phyloP scores from a whole-genome alignment of 2,888 invertebrate species.

The Ditula angustiorana region DNA sequence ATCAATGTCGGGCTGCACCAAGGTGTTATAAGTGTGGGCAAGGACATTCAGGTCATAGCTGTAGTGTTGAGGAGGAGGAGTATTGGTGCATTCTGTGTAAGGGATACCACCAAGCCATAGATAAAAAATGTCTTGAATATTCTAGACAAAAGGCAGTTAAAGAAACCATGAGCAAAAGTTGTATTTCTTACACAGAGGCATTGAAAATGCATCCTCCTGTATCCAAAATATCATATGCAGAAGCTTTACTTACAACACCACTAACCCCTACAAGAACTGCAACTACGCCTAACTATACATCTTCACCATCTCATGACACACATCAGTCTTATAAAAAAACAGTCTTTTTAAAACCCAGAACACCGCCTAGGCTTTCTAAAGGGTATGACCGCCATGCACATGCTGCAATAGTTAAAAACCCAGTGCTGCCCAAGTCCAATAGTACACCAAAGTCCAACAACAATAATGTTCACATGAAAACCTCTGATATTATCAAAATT shows the following conservation, averaged over 20 bases:
- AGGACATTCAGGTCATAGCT: conserved; percentile 18
- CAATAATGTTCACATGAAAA: no score
- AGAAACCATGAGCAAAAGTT: conserved; percentile 33
- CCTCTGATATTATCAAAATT: not conserved
- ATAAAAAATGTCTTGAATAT: conserved; percentile 34
- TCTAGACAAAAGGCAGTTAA: conserved; percentile 28
- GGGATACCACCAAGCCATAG: conserved; percentile 22
- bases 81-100: conserved; percentile 24
- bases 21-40: conserved; percentile 39
- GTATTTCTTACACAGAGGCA: not conserved
- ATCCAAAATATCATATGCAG: not conserved
- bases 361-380: not conserved
- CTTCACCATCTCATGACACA: not conserved
- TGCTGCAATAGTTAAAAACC: not conserved
- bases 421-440: not conserved
- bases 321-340: not conserved
- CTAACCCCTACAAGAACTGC: no score
- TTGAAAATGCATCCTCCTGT: not conserved
- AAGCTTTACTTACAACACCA: not conserved
- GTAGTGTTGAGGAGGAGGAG: conserved; percentile 19
- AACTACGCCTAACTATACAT: no score
- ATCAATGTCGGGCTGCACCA: conserved; percentile 28
- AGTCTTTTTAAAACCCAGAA: not conserved
- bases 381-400: not conserved
- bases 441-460: no score